These are phyloP conservation scores for Oithona nana DNA, from an alignment of 2,888 invertebrate genomes.

Conservation along the genomic window DNA sequence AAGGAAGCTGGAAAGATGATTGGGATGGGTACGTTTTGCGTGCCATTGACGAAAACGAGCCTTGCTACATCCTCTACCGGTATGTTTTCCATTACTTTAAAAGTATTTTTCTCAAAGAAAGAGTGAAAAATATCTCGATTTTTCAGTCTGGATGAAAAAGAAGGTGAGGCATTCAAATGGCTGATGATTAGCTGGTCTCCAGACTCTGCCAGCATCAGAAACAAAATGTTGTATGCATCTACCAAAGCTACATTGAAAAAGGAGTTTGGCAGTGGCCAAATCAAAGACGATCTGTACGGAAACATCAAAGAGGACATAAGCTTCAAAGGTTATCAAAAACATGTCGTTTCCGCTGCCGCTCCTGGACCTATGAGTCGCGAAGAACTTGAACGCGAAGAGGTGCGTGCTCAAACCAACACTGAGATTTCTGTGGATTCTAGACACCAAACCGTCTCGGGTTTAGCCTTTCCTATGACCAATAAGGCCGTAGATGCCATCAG, in stretches of 20 bases:
- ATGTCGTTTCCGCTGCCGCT: conserved; percentile 52
- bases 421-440: conserved; percentile 60
- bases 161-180: conserved; percentile 69
- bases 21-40: conserved; percentile 53
- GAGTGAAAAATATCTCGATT: conserved; percentile 22
- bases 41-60: conserved; percentile 54
- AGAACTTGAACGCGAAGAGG: conserved; percentile 26
- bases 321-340: conserved; percentile 57
- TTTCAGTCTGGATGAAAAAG: conserved; percentile 50
- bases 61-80: conserved; percentile 78
- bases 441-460: conserved; percentile 73
- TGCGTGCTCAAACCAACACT: conserved; percentile 48
- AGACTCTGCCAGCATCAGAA: conserved; percentile 63
- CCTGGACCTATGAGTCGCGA: conserved; percentile 75
- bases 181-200: conserved; percentile 83
- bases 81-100: conserved; percentile 24
- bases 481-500: conserved; percentile 53
- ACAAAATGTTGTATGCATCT: conserved; percentile 85
- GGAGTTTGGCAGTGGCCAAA: conserved; percentile 83
- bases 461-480: conserved; percentile 67
- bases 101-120: conserved; percentile 13
- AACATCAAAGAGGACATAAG: conserved; percentile 50
- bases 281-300: conserved; percentile 84
- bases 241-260: conserved; percentile 90
- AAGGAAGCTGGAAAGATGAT: conserved; percentile 56